Conservation (phyloP, 2,888 invertebrate species). For the Drosophila cognata region DNA sequence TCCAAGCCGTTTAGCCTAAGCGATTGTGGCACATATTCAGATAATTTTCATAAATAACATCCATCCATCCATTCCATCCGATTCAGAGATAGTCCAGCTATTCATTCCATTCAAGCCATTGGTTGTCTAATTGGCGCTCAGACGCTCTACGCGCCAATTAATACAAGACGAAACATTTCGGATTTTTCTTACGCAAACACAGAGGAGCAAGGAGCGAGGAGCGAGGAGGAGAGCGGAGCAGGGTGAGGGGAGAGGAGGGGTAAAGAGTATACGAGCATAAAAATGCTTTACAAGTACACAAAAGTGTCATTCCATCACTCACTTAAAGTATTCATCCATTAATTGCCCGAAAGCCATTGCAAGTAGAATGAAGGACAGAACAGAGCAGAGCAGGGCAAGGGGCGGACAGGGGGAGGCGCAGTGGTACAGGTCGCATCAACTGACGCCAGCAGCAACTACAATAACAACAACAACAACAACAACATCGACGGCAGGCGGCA, state of each 20-base stretch:
- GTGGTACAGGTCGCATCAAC: constrained; percentile 55
- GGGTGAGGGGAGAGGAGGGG: neutral
- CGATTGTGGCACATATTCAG: constrained; percentile 51
- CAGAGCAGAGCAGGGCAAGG: constrained; percentile 16
- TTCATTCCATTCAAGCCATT: constrained; percentile 36
- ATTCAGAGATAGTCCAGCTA: neutral
- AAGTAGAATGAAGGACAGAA: constrained; percentile 15
- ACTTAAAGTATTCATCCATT: constrained; percentile 84
- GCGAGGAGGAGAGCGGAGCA: neutral
- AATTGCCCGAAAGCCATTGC: constrained; percentile 83
- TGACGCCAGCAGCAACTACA: constrained; percentile 63
- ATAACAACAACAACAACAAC: constrained; percentile 29
- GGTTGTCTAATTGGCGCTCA: constrained; percentile 66
- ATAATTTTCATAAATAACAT: constrained; percentile 72
- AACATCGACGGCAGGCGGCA: constrained; percentile 34
- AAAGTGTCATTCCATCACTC: constrained; percentile 84
- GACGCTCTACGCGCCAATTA: constrained; percentile 60
- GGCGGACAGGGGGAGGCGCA: neutral
- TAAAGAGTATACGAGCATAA: constrained; percentile 59
- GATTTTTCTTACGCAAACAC: constrained; percentile 54
- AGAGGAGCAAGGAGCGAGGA: neutral
- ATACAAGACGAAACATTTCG: constrained; percentile 57
- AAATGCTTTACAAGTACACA: constrained; percentile 81
- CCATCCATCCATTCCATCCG: constrained; percentile 20
- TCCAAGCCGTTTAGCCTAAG: constrained; percentile 3